phyloP scores from a whole-genome alignment of 2,113 vertebrate species.

The Chaetura pelagica region DNA sequence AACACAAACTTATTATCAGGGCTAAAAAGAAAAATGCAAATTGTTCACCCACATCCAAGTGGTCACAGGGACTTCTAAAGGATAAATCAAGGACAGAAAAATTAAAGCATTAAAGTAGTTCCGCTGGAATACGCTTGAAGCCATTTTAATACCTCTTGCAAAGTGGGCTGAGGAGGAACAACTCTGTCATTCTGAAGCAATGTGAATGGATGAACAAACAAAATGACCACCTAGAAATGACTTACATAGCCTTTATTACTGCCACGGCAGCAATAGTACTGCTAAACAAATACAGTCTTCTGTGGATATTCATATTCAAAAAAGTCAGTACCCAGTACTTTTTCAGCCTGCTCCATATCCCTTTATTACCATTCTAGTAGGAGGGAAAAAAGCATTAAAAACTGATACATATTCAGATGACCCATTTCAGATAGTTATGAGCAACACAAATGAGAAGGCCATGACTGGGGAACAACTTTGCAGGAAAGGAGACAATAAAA shows the following conservation, averaged over 20 bases:
- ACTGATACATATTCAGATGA: neutral
- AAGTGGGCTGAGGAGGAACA: neutral
- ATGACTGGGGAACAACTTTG: neutral
- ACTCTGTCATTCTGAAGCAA: neutral
- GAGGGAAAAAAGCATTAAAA: neutral
- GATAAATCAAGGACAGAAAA: neutral
- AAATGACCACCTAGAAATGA: neutral
- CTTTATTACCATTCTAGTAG: slow-evolving; percentile 20
- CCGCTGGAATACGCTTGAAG: neutral
- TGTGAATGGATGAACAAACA: slow-evolving; percentile 15
- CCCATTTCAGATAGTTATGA: slow-evolving; percentile 13
- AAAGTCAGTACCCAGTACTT: neutral
- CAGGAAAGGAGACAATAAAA: slow-evolving; percentile 1
- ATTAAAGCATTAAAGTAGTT: neutral
- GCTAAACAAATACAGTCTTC: slow-evolving; percentile 16
- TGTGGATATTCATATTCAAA: neutral
- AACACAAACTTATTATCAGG: neutral
- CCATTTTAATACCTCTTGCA: neutral
- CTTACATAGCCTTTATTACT: neutral
- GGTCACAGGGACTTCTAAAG: neutral
- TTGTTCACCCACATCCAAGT: neutral
- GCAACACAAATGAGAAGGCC: neutral
- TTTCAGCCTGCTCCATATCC: slow-evolving; percentile 17
- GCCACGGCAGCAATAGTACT: neutral
- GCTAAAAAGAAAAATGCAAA: neutral